These are phyloP conservation scores for Calameuta idolon DNA, from an alignment of 2,888 invertebrate species.

Conservation along the genomic window DNA sequence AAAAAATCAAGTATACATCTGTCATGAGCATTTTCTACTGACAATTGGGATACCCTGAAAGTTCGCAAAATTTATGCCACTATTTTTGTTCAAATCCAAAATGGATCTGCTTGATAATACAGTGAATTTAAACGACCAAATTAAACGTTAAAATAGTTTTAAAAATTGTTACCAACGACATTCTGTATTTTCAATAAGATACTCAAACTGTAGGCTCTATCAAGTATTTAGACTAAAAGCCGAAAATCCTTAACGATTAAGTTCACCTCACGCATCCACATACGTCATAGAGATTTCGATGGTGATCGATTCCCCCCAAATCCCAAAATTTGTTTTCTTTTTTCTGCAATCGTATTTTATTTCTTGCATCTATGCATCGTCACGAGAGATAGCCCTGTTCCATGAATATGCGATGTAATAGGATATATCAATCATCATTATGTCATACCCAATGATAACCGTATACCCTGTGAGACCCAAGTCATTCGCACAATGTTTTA, in stretches of 20 bases:
- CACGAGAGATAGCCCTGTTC: constrained; percentile 14
- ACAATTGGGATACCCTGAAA: no score
- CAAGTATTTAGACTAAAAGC: background rate
- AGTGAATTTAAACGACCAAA: no score
- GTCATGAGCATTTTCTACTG: no score
- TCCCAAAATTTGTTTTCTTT: background rate
- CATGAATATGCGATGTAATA: background rate
- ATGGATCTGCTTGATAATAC: no score
- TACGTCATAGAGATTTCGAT: background rate
- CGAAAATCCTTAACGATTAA: background rate
- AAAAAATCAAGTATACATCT: background rate
- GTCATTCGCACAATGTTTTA: background rate
- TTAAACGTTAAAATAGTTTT: no score
- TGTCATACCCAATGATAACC: background rate
- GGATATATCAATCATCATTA: background rate
- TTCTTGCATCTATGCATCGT: constrained; percentile 53
- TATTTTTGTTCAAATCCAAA: no score
- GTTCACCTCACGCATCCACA: background rate
- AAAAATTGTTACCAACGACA: no score
- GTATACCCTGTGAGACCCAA: background rate
- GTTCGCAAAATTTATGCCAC: no score
- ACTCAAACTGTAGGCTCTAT: background rate
- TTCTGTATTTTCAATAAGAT: background rate
- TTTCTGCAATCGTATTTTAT: background rate
- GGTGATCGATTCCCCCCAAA: background rate